A percentile compares a stretch with the other conserved stretches of the same genome.
phyloP scores from a whole-genome alignment of 2,113 vertebrate species.

The Turnix velox region DNA sequence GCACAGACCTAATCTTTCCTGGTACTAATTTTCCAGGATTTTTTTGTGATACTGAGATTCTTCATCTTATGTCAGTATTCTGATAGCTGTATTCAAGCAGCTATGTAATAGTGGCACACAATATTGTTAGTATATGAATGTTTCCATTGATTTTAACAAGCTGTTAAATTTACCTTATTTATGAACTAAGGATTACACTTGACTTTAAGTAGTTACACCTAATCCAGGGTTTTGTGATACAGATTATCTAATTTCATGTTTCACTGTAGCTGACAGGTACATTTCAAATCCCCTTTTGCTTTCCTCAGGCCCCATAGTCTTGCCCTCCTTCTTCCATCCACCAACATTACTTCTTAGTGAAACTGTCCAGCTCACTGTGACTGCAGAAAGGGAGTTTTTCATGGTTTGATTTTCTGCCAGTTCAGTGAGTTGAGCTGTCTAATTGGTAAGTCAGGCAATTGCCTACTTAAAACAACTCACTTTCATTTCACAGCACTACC shows the following conservation, averaged over 20 bases:
- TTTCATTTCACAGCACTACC: not conserved
- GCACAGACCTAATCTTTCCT: not conserved
- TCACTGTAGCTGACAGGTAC: not conserved
- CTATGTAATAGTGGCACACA: not conserved
- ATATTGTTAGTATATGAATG: not conserved
- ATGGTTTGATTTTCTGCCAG: not conserved
- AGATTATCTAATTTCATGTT: not conserved
- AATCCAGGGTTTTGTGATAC: not conserved
- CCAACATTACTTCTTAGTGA: not conserved
- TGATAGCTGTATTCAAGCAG: not conserved
- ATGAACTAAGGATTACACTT: not conserved
- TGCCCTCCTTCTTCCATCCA: not conserved
- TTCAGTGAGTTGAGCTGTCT: not conserved
- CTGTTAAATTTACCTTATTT: not conserved
- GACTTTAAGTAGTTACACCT: not conserved
- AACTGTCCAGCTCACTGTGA: not conserved
- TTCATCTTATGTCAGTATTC: not conserved
- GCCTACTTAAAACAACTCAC: not conserved
- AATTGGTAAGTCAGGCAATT: not conserved
- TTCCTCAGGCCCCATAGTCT: not conserved
- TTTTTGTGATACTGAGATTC: not conserved
- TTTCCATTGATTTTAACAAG: not conserved
- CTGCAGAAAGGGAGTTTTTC: rapidly evolving
- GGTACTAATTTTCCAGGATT: not conserved
- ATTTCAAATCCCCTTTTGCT: not conserved